These are phyloP conservation scores for Pediacus dermestoides DNA, from an alignment of 2,888 invertebrate genomes.

Conservation along the genomic window DNA sequence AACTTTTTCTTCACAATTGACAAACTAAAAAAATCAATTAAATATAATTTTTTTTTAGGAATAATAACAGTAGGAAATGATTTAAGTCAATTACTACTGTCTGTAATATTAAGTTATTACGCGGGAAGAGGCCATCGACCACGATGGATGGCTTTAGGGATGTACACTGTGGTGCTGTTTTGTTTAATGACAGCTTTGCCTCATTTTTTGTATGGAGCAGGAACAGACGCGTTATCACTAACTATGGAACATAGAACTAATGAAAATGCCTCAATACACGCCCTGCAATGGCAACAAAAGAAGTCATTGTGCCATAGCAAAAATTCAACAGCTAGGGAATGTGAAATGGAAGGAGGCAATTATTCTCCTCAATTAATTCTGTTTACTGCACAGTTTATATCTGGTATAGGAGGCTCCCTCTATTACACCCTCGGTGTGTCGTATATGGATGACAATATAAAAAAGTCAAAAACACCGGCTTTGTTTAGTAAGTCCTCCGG, in stretches of 20 bases:
- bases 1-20: no score
- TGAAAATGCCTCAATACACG: slow-evolving; percentile 49
- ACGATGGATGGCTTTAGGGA: slow-evolving; percentile 65
- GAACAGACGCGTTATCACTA: slow-evolving; percentile 60
- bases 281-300: slow-evolving; percentile 51
- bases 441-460: slow-evolving; percentile 75
- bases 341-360: slow-evolving; percentile 50
- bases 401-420: slow-evolving; percentile 66
- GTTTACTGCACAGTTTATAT: slow-evolving; percentile 66
- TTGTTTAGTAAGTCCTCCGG: slow-evolving; percentile 59
- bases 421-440: slow-evolving; percentile 68
- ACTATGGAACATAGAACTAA: slow-evolving; percentile 58
- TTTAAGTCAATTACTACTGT: slow-evolving; percentile 66
- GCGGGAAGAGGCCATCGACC: slow-evolving; percentile 69
- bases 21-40: no score
- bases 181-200: slow-evolving; percentile 65
- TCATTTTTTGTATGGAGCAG: slow-evolving; percentile 66
- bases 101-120: slow-evolving; percentile 65
- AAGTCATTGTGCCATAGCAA: slow-evolving; percentile 55
- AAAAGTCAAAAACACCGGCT: slow-evolving; percentile 69
- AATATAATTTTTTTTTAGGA: slow-evolving; percentile 46
- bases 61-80: slow-evolving; percentile 72
- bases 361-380: slow-evolving; percentile 60
- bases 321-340: slow-evolving; percentile 37
- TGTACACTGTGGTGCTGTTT: slow-evolving; percentile 60